Conservation (phyloP, 2,113 vertebrate species). For the Amphilophus citrinellus region DNA sequence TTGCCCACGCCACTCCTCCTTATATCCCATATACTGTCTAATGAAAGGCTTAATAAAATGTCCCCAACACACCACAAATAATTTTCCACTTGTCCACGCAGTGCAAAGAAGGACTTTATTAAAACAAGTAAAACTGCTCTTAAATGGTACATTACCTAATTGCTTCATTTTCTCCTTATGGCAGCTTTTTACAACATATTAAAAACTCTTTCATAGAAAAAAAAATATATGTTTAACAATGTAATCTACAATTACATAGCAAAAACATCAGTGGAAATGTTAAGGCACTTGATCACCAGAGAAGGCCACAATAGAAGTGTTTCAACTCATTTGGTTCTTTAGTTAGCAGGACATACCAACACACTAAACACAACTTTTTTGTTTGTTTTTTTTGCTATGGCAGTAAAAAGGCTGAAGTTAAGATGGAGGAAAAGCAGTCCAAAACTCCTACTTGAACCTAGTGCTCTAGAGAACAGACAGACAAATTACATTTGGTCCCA, state of each 20-base stretch:
- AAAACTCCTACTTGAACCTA: constrained; percentile 7
- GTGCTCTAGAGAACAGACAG: constrained; percentile 14
- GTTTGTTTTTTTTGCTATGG: neutral
- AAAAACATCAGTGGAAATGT: constrained; percentile 75
- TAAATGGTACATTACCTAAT: constrained; percentile 59
- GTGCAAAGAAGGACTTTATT: constrained; percentile 79
- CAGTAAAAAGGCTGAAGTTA: constrained; percentile 38
- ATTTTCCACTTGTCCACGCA: neutral
- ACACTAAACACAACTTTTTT: neutral
- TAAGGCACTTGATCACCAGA: constrained; percentile 81
- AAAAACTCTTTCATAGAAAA: constrained; percentile 76
- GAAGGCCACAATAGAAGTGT: constrained; percentile 63
- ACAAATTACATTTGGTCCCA: constrained; percentile 69
- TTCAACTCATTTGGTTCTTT: constrained; percentile 71
- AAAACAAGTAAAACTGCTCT: constrained; percentile 67
- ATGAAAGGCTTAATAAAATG: neutral
- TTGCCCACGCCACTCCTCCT: neutral
- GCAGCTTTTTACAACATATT: constrained; percentile 58
- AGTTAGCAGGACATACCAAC: constrained; percentile 46
- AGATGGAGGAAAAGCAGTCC: constrained; percentile 37
- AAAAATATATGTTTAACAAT: constrained; percentile 74
- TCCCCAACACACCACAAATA: neutral
- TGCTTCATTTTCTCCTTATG: constrained; percentile 52
- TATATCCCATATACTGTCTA: neutral
- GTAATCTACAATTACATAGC: constrained; percentile 68